Evolutionary conservation across 2,888 invertebrate species (phyloP).

Genomic region (Cerastoderma edule): DNA sequence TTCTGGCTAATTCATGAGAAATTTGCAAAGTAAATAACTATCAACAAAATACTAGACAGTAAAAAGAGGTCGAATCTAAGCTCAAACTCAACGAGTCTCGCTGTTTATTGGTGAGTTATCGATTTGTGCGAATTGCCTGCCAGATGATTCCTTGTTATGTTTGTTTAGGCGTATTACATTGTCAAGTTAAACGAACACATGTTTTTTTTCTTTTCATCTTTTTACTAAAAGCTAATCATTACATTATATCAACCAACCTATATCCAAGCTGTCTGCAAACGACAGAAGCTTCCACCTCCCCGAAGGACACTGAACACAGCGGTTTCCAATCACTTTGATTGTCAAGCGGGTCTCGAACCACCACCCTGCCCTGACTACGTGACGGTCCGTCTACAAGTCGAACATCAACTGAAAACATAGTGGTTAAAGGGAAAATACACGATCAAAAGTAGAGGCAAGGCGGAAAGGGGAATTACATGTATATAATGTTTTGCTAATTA

Average conservation of each 20-base stretch:
- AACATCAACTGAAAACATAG: slow-evolving; percentile 5
- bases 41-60: too few species aligned
- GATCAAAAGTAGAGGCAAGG: too few species aligned
- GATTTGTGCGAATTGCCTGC: too few species aligned
- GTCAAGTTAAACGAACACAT: not conserved
- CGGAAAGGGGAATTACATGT: too few species aligned
- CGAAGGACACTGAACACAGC: not conserved
- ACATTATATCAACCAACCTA: not conserved
- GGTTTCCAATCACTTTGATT: slow-evolving; percentile 1
- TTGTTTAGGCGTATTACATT: not conserved
- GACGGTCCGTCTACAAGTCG: not conserved
- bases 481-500: too few species aligned
- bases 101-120: too few species aligned
- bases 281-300: not conserved
- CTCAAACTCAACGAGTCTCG: too few species aligned
- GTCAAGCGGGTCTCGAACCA: not conserved
- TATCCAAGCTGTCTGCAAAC: slow-evolving; percentile 9
- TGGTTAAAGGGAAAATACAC: too few species aligned
- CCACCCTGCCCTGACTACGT: slow-evolving; percentile 1
- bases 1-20: not conserved
- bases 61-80: too few species aligned
- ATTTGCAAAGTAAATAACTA: too few species aligned
- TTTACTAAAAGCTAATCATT: not conserved
- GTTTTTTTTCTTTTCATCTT: not conserved
- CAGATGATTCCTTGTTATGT: too few species aligned